Base-by-base conservation (phyloP, 2,113 vertebrate species). In the Galbula dea region DNA sequence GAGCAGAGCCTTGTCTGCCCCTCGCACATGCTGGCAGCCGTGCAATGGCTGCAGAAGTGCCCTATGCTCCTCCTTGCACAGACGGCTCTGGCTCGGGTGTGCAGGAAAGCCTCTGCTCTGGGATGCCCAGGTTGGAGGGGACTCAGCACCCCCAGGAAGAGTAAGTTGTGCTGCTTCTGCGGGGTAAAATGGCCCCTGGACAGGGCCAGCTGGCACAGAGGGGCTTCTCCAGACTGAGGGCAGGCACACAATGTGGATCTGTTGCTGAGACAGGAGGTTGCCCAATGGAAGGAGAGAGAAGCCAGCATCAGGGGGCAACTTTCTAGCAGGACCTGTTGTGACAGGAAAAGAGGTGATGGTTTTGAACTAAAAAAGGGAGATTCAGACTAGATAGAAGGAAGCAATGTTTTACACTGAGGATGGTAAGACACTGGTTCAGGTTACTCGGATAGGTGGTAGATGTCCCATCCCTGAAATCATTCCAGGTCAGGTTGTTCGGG, bases 31-130 rank as follows among this genome's bases (percentile, higher is more conserved):
- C 29, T n/a, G n/a, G n/a, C n/a, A n/a, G n/a, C n/a, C n/a, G n/a
- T n/a, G n/a, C n/a, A n/a, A 23, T 43, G 55, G 32, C 72, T 7
- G 74, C 27, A 15, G n/a, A 46, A 51, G 6, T 7, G 26, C 5
- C 36, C 24, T 0, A 0, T 21, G 46, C 32, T 65, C 34, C 68
- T 52, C 29, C 61, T 45, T 10, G 58, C 23, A 7, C 9, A 58
- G 1, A 0, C 57, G 29, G 30, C 49, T 49, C 52, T 0, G 2
- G 29, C 11, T 54, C 2, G 0, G 34, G 21, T 9, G 16, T 18
- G 43, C 29, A 45, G 43, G 62, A 24, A 15, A 19, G 14, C 10
- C 11, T 43, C 61, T 52, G 30, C 8, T 41, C 54, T 0, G 0
- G 23, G 37, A 52, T 20, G 7, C 20, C 7, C 11, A 15, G 32